These are phyloP conservation scores for Procambarus virginalis DNA, from an alignment of 1,140 invertebrate species.

Conservation along the genomic window DNA sequence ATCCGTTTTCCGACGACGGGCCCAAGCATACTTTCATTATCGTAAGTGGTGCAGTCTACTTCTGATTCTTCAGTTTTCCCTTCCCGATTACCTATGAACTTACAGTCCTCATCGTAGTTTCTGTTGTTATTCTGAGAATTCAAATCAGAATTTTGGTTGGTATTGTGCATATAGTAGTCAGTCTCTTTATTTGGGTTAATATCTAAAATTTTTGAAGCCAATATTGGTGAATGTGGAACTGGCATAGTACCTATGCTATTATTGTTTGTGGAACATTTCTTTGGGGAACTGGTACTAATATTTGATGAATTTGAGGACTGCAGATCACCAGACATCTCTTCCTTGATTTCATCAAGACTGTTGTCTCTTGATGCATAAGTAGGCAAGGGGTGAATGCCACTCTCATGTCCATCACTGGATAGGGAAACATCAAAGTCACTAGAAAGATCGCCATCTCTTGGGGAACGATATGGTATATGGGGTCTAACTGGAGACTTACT, in stretches of 20 bases:
- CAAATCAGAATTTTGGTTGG: background rate
- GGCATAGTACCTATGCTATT: slow-evolving; percentile 6
- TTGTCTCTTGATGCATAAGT: slow-evolving; percentile 38
- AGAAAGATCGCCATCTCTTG: slow-evolving; percentile 36
- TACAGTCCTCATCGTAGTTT: background rate
- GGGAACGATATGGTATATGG: background rate
- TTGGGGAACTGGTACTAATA: slow-evolving; percentile 51
- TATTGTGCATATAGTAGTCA: background rate
- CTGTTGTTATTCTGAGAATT: background rate
- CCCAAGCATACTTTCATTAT: background rate
- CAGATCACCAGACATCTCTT: slow-evolving; percentile 33
- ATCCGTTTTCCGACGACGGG: background rate
- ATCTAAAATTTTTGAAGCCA: background rate
- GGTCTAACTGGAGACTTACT: slow-evolving; percentile 8
- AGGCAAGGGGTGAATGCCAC: slow-evolving; percentile 51
- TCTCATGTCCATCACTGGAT: slow-evolving; percentile 49
- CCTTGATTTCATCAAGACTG: slow-evolving; percentile 61
- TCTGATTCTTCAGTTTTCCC: background rate
- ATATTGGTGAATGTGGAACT: slow-evolving; percentile 23
- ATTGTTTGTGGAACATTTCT: background rate
- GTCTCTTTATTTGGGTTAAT: background rate
- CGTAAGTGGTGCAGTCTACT: background rate
- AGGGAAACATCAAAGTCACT: slow-evolving; percentile 57
- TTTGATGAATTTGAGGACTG: slow-evolving; percentile 25
- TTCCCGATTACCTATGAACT: background rate